These are phyloP conservation scores for Pterostichus niger DNA, from an alignment of 2,888 invertebrate genomes.

Conservation along the genomic window DNA sequence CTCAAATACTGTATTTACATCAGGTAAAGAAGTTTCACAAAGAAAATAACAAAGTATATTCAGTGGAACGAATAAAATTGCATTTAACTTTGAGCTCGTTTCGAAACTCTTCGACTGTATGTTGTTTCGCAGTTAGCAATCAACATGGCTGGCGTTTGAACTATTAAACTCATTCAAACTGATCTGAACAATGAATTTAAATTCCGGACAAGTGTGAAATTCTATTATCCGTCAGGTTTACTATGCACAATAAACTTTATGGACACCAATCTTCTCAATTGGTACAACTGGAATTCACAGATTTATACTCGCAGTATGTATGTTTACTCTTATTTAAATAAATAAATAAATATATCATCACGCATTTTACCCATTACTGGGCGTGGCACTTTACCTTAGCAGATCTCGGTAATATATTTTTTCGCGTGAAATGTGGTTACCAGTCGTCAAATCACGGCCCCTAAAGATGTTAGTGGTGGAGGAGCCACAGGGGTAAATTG, in stretches of 20 bases:
- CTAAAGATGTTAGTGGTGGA: no score
- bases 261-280: not conserved
- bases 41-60: conserved; percentile 46
- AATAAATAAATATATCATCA: no score
- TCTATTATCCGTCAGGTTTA: conserved; percentile 24
- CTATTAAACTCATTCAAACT: conserved; percentile 20
- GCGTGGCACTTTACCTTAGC: no score
- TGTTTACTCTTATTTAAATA: no score
- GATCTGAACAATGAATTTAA: conserved; percentile 37
- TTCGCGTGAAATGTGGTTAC: no score
- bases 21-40: conserved; percentile 37
- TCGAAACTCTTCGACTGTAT: conserved; percentile 17
- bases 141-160: conserved; percentile 42
- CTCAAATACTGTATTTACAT: conserved; percentile 38
- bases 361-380: no score
- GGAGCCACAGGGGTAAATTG: no score
- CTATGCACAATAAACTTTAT: conserved; percentile 34
- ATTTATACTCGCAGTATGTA: not conserved
- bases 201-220: conserved; percentile 47
- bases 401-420: no score
- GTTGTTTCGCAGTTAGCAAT: conserved; percentile 46
- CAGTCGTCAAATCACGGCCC: no score
- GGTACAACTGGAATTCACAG: not conserved
- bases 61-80: conserved; percentile 34
- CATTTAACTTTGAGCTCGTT: conserved; percentile 29